phyloP scores from a whole-genome alignment of 2,888 invertebrate species.

The Drosophila barbarae region DNA sequence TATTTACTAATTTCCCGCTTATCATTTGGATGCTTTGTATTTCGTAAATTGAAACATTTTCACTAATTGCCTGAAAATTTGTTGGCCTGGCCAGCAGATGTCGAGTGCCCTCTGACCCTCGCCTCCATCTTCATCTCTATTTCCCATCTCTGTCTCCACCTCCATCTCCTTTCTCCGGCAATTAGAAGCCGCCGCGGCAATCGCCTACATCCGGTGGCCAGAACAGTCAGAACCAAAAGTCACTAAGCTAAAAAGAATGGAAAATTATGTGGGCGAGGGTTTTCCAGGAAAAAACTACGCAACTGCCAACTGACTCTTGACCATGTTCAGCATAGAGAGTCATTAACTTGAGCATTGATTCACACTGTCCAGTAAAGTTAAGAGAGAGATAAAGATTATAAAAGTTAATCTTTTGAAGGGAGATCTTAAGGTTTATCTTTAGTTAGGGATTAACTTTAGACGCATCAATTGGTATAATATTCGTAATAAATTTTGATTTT shows the following conservation, averaged over 20 bases:
- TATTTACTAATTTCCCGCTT: conserved; percentile 75
- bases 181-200: conserved; percentile 51
- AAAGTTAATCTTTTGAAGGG: background rate
- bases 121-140: conserved; percentile 1
- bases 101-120: conserved; percentile 65
- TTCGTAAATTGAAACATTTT: conserved; percentile 75
- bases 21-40: conserved; percentile 73
- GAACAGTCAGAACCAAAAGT: conserved; percentile 35
- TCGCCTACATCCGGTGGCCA: conserved; percentile 65
- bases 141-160: conserved; percentile 1
- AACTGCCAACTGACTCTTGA: conserved; percentile 53
- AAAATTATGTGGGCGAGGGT: conserved; percentile 73
- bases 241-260: conserved; percentile 65
- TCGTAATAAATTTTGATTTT: too few relatives aligned
- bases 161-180: conserved; percentile 17
- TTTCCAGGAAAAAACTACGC: conserved; percentile 68
- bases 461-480: too few relatives aligned
- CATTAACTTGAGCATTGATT: conserved; percentile 63
- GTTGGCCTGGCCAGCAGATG: conserved; percentile 41
- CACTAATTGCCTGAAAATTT: conserved; percentile 74
- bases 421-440: background rate
- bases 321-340: conserved; percentile 58
- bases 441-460: too few relatives aligned
- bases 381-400: background rate
- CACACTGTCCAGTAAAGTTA: conserved; percentile 49